Conservation (phyloP, 2,888 invertebrate species). For the Lasioglossum malachurum region DNA sequence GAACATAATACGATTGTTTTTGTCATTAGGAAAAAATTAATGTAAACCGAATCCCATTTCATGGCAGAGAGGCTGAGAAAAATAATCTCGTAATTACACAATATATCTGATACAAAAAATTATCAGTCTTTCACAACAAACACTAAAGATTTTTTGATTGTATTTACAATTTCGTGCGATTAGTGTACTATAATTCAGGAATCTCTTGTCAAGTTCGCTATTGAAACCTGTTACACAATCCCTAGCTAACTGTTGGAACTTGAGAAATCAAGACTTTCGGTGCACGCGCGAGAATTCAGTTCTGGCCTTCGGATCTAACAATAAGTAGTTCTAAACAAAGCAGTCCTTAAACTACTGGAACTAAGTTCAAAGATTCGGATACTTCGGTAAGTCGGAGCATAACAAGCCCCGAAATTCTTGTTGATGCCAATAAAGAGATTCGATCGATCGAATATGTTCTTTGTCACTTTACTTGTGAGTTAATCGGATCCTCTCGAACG, state of each 20-base stretch:
- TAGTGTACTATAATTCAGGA: not conserved
- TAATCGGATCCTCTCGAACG: not conserved
- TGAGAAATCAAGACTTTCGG: not conserved
- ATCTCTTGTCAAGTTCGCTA: not conserved
- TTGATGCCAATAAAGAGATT: not conserved
- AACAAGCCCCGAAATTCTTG: not conserved
- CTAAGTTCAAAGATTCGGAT: constrained; percentile 2
- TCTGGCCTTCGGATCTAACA: constrained; percentile 4
- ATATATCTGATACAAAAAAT: too few species aligned
- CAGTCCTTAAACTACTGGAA: constrained; percentile 6
- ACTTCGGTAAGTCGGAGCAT: not conserved
- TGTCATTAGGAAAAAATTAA: too few species aligned
- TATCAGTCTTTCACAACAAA: too few species aligned
- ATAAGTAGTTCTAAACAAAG: constrained; percentile 16
- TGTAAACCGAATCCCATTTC: too few species aligned
- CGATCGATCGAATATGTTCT: not conserved
- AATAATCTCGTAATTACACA: too few species aligned
- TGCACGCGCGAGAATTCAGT: not conserved
- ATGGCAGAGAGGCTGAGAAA: too few species aligned
- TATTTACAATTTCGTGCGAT: not conserved
- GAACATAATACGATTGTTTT: too few species aligned
- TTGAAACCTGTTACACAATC: not conserved
- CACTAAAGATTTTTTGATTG: not conserved
- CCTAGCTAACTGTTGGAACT: not conserved
- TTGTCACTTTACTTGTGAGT: not conserved